Conservation (phyloP, 2,888 invertebrate genomes). For the Diploptera punctata region DNA sequence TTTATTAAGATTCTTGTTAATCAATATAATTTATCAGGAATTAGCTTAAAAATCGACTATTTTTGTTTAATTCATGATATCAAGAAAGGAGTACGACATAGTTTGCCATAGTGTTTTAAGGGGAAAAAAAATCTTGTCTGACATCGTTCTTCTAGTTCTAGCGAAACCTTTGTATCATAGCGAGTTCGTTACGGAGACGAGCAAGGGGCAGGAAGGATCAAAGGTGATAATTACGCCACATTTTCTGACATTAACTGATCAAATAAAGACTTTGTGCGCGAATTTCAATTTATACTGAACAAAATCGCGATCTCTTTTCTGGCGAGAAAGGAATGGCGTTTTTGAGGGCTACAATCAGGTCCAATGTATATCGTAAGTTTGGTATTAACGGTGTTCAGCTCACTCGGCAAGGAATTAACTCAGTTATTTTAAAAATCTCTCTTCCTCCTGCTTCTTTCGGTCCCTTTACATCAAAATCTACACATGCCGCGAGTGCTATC, state of each 20-base stretch:
- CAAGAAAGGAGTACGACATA: background rate
- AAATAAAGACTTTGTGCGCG: too few relatives aligned
- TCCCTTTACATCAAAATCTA: conserved; percentile 50
- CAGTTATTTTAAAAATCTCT: conserved; percentile 47
- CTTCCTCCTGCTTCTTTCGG: conserved; percentile 39
- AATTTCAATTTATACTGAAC: too few relatives aligned
- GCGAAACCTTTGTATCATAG: background rate
- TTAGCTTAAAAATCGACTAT: too few relatives aligned
- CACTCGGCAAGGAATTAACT: conserved; percentile 51
- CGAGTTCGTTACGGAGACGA: background rate
- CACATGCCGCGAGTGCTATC: conserved; percentile 45
- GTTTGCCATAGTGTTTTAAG: too few relatives aligned
- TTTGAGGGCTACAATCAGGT: conserved; percentile 56
- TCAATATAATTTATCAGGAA: too few relatives aligned
- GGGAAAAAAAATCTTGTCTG: background rate
- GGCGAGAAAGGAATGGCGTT: conserved; percentile 54
- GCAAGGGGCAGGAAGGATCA: background rate
- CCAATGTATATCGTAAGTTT: conserved; percentile 54
- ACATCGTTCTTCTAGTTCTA: background rate
- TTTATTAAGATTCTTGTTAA: too few relatives aligned
- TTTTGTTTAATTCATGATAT: too few relatives aligned
- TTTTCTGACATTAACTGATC: background rate
- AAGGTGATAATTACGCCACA: background rate
- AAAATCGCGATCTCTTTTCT: too few relatives aligned
- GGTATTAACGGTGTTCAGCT: conserved; percentile 42